These are phyloP conservation scores for Mobula hypostoma DNA, from an alignment of 2,113 vertebrate genomes.

Conservation along the genomic window DNA sequence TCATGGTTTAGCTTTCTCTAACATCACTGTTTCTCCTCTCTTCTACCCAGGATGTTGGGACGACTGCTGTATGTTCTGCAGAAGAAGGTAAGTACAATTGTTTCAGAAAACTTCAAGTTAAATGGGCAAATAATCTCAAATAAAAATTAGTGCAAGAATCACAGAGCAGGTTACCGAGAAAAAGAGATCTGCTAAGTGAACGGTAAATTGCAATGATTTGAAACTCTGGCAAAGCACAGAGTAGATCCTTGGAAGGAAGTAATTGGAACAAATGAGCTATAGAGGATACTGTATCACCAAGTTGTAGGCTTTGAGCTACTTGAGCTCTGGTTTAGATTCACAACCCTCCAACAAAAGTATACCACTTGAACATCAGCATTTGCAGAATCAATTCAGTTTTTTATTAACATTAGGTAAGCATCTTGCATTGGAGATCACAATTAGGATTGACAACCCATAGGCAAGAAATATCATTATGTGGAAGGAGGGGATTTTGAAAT, in stretches of 20 bases:
- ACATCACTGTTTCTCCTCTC: conserved; percentile 34
- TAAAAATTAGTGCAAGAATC: neutral
- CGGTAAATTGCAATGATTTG: neutral
- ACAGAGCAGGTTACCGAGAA: neutral
- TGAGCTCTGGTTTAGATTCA: neutral
- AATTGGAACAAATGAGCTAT: neutral
- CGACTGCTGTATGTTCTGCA: conserved; percentile 36
- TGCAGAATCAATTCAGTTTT: neutral
- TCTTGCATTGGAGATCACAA: neutral
- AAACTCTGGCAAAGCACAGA: neutral
- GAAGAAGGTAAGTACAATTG: conserved; percentile 66
- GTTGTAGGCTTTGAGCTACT: neutral
- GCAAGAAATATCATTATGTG: neutral
- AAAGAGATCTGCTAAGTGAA: neutral
- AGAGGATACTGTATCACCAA: neutral
- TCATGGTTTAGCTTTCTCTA: conserved; percentile 8
- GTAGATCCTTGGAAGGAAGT: too few relatives aligned
- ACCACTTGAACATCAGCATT: neutral
- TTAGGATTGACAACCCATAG: neutral
- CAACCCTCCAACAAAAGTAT: neutral
- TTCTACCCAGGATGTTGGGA: conserved; percentile 49
- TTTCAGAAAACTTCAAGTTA: neutral
- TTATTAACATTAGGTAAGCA: neutral
- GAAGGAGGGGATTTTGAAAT: neutral
- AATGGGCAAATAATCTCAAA: neutral